Base-by-base conservation (phyloP, 2,113 vertebrate genomes). In the Sturnira hondurensis region DNA sequence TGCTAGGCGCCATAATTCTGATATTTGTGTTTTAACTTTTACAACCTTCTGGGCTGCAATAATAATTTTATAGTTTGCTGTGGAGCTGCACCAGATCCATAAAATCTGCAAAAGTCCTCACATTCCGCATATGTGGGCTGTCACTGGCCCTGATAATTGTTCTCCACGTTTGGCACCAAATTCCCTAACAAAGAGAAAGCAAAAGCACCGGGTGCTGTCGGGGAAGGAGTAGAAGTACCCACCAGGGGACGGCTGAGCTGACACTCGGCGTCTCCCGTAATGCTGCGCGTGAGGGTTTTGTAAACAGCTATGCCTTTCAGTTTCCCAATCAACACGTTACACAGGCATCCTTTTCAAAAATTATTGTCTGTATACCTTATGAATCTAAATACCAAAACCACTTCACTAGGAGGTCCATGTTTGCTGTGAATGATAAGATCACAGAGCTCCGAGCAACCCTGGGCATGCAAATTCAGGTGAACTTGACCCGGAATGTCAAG, bases 81-180 rank as follows among this genome's bases (percentile, higher is more conserved):
- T 90, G 84, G 73, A 92, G 82, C 24, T 26, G 54, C 38, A 95
- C 61, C 82, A 96, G 89, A 92, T 45, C 86, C 54, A 80, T 70
- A 92, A 87, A 96, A 90, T 82, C 96, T 96, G 80, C 38, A 95
- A 93, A 97, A 96, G 83, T 71, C 91, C 63, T 98, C 87, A 92
- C 89, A 90, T 73, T 93, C 92, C 92, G 95, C 90, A 86, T 50
- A 87, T 88, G 86, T 84, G 80, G 14, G 19, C 67, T 95, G 76
- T 95, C 92, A 77, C 52, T 77, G 47, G 65, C 58, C 88, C 65
- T 68, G 50, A 77, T 84, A 81, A 86, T 96, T 93, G 81, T 43
- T 76, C 43, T 94, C 78, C 82, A 82, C 19, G 4, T 86, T n/a
- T 78, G 81, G 50, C 36, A 91, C 1, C 88, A 33, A 74, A 96